phyloP scores from a whole-genome alignment of 2,888 invertebrate species.

The Trissolcus brochymenae region DNA sequence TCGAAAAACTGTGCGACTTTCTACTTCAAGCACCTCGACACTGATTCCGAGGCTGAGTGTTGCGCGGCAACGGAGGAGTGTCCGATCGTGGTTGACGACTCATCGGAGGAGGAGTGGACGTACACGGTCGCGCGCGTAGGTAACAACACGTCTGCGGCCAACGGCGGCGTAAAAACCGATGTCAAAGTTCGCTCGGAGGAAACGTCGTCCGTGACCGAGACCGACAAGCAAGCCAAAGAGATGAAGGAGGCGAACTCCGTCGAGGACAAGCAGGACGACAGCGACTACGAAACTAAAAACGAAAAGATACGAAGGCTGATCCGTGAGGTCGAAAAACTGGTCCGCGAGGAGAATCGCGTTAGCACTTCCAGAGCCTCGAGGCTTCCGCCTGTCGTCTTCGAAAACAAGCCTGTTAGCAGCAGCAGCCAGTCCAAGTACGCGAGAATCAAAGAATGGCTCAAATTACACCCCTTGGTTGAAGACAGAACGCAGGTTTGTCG shows the following conservation, averaged over 20 bases:
- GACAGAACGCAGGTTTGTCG: slow-evolving; percentile 69
- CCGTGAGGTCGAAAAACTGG: slow-evolving; percentile 88
- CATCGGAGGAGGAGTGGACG: slow-evolving; percentile 84
- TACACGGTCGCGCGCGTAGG: slow-evolving; percentile 74
- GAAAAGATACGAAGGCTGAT: slow-evolving; percentile 86
- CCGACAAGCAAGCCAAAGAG: slow-evolving; percentile 31
- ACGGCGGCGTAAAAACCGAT: slow-evolving; percentile 64
- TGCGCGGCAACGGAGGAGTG: slow-evolving; percentile 58
- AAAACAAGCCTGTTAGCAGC: slow-evolving; percentile 63
- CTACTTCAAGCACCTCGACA: slow-evolving; percentile 91
- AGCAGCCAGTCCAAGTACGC: slow-evolving; percentile 81
- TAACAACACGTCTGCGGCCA: slow-evolving; percentile 55
- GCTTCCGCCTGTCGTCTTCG: slow-evolving; percentile 79
- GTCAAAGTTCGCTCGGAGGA: slow-evolving; percentile 66
- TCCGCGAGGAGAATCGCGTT: slow-evolving; percentile 79
- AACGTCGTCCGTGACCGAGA: slow-evolving; percentile 30
- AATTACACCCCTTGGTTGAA: slow-evolving; percentile 76
- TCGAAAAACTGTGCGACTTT: slow-evolving; percentile 90
- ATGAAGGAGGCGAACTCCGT: slow-evolving; percentile 33
- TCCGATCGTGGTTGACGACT: slow-evolving; percentile 78
- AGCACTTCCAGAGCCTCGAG: slow-evolving; percentile 70
- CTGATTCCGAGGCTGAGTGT: slow-evolving; percentile 86
- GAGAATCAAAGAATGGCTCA: slow-evolving; percentile 84
- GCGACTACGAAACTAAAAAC: slow-evolving; percentile 77
- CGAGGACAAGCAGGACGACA: slow-evolving; percentile 71